Evolutionary conservation across 2,797 vertebrate species (phyloP), one percentile per base, ranked within the genome.

Genomic region (Hyperoplus immaculatus): DNA sequence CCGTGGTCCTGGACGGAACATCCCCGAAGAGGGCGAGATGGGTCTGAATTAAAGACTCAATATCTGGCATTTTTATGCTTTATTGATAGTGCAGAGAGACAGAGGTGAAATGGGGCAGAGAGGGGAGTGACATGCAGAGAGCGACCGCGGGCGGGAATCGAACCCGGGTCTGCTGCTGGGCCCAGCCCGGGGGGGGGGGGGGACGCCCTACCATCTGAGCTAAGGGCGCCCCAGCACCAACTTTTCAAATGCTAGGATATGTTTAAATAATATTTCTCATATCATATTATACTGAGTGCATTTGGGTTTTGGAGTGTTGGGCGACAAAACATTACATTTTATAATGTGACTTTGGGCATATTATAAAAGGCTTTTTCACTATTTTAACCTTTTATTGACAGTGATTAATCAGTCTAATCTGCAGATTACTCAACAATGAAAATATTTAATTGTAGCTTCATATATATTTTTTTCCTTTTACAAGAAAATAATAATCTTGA

Each of bases 401-500:
- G 18, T 1, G 0, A 57, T 67, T 39, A 29, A 66, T 29, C 29
- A 29, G 29, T 29, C 13, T 39, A 36, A 46, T 71, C 8, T 1
- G 15, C 42, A 36, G 14, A 69, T 36, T 51, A 73, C 70, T 46
- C 4, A 0, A 69, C 60, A 46, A 36, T 69, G 15, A 36, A 60
- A 55, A 51, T n/a, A 62, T 4, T 51, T 38, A 29, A 38, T 57
- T 68, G 15, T 50, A 21, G 1, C 13, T 1, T 5, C 47, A 3
- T n/a, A 14, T 74, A 29, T 29, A 29, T 29, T 3, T 29, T 29
- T 29, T 29, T 29, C 29, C 29, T 29, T 71, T 60, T 43, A 13
- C 6, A 38, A 65, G 12, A 54, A 57, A 76, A 68, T 3, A 69
- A 43, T 55, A 8, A 71, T 72, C 51, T 16, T 38, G 18, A 58